phyloP scores from a whole-genome alignment of 30 jellyfish, hydroid and myxozoan genomes.

The Phacellophora camtschatica region DNA sequence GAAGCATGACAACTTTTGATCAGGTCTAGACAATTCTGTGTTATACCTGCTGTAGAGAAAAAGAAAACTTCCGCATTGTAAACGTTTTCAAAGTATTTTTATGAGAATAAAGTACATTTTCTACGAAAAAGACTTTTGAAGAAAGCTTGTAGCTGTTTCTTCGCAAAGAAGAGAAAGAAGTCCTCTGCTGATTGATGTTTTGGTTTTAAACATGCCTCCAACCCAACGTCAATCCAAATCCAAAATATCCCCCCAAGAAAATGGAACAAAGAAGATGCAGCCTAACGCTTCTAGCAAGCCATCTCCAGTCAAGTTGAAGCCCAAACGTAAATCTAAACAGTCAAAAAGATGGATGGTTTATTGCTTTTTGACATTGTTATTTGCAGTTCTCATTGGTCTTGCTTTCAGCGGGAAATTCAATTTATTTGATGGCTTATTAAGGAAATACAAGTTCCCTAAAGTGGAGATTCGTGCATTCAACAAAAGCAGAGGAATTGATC shows the following conservation, averaged over 20 bases:
- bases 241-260: too few relatives aligned
- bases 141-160: too few relatives aligned
- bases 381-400: neutral
- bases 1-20: conserved; percentile 56
- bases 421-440: neutral
- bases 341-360: neutral
- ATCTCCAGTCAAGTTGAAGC: neutral
- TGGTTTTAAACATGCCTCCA: too few relatives aligned
- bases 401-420: neutral
- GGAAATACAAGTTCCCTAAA: neutral
- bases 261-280: too few relatives aligned
- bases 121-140: too few relatives aligned
- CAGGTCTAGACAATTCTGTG: neutral
- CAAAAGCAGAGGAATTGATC: conserved; percentile 64
- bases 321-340: neutral
- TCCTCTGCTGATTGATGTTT: too few relatives aligned
- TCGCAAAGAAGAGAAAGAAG: too few relatives aligned
- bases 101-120: too few relatives aligned
- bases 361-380: neutral
- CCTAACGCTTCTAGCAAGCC: too few relatives aligned
- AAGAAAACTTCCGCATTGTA: too few relatives aligned
- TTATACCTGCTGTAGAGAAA: neutral
- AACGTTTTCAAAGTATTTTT: too few relatives aligned
- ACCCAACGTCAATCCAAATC: too few relatives aligned
- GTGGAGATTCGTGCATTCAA: conserved; percentile 33